A percentile compares a stretch with the other conserved stretches of the same genome.
These are phyloP conservation scores for Halcyon leucocephala DNA, from an alignment of 2,797 vertebrate species.

Conservation along the genomic window DNA sequence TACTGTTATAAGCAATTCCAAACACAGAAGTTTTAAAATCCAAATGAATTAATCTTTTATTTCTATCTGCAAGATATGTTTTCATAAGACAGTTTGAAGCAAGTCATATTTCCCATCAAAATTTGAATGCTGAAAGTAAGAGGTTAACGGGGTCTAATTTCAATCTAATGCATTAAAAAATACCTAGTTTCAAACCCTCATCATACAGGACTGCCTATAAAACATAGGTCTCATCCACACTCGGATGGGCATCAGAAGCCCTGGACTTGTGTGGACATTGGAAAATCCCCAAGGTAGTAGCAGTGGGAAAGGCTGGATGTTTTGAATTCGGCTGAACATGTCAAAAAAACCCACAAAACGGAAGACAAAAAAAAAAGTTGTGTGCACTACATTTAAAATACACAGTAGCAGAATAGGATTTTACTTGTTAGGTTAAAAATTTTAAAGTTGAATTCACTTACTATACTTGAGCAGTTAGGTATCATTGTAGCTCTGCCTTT, in stretches of 20 bases:
- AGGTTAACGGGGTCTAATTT: not conserved
- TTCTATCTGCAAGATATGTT: not conserved
- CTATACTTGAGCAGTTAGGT: not conserved
- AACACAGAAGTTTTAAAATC: not conserved
- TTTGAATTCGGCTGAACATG: not conserved
- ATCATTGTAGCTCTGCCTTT: not conserved
- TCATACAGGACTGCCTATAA: not conserved
- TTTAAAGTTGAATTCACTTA: not conserved
- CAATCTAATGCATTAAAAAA: not conserved
- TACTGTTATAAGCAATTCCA: not conserved
- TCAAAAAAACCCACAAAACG: not conserved
- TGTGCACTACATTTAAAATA: not conserved
- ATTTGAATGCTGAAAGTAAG: not conserved
- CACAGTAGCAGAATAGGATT: not conserved
- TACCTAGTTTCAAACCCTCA: not conserved
- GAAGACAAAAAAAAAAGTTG: no score
- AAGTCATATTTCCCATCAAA: not conserved
- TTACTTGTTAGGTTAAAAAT: not conserved
- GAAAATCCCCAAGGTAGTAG: not conserved
- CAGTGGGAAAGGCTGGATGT: not conserved
- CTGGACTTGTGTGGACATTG: not conserved
- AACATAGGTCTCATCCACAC: not conserved
- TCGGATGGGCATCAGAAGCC: accelerated
- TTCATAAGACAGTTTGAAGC: not conserved
- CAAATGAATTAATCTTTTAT: not conserved